Percentiles rank a stretch among this genome's conserved stretches.
phyloP scores from a whole-genome alignment of 2,888 invertebrate genomes.

The Mermis nigrescens region DNA sequence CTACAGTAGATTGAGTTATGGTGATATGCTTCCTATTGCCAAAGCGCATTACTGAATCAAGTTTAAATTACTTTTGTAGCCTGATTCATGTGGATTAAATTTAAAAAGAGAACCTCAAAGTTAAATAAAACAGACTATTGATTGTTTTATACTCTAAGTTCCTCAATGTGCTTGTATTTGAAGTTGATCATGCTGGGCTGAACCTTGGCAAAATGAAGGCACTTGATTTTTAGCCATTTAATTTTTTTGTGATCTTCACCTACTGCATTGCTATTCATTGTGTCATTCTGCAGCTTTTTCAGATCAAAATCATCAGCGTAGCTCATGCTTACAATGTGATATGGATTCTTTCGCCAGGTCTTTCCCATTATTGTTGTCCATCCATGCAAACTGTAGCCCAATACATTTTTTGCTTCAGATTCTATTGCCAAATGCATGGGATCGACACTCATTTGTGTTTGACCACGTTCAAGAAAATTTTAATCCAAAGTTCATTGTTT shows the following conservation, averaged over 20 bases:
- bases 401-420: background rate
- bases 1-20: too few relatives aligned
- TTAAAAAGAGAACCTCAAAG: too few relatives aligned
- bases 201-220: too few relatives aligned
- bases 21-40: too few relatives aligned
- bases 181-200: too few relatives aligned
- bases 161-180: too few relatives aligned
- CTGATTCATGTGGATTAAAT: too few relatives aligned
- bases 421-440: background rate
- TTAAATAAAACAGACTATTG: too few relatives aligned
- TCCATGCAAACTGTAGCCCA: background rate
- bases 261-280: background rate
- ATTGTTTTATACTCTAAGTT: too few relatives aligned
- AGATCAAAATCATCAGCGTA: background rate
- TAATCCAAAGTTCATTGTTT: background rate
- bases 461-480: background rate
- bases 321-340: background rate
- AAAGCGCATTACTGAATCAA: too few relatives aligned
- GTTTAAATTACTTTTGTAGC: too few relatives aligned
- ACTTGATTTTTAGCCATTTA: background rate
- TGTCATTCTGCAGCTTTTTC: background rate
- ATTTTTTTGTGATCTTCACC: background rate
- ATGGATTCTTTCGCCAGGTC: background rate
- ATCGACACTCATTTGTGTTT: background rate
- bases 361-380: background rate